A percentile compares a stretch with the other conserved stretches of the same genome.
These are phyloP conservation scores for Acanthosepion esculentum DNA, from an alignment of 2,888 invertebrate species.

Conservation along the genomic window DNA sequence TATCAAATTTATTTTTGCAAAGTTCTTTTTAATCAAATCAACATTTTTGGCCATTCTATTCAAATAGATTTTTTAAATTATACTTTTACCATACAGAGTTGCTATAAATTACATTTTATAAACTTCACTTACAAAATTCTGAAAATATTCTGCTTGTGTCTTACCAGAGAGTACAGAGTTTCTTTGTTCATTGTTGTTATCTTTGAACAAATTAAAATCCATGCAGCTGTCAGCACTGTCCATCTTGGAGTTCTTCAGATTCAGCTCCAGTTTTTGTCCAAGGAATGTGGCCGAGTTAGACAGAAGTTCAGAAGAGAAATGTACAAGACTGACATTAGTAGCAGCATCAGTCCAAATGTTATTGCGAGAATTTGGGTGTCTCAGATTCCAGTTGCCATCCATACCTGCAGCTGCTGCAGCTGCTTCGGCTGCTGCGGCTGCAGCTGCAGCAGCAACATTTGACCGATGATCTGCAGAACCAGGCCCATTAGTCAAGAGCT, in stretches of 20 bases:
- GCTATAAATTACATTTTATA: neutral
- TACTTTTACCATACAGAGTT: neutral
- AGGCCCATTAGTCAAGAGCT: slow-evolving; percentile 37
- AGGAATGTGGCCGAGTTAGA: slow-evolving; percentile 68
- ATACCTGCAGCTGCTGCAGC: slow-evolving; percentile 59
- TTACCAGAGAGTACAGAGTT: slow-evolving; percentile 36
- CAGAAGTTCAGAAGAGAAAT: slow-evolving; percentile 68
- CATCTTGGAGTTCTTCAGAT: slow-evolving; percentile 52
- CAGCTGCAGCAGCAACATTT: slow-evolving; percentile 43
- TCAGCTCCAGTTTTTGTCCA: slow-evolving; percentile 62
- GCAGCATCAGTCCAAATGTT: slow-evolving; percentile 53
- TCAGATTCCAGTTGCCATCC: slow-evolving; percentile 45
- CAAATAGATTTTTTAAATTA: neutral
- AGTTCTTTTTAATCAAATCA: neutral
- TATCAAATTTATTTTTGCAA: neutral
- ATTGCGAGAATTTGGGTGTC: slow-evolving; percentile 47
- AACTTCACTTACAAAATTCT: neutral
- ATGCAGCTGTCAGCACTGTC: slow-evolving; percentile 1
- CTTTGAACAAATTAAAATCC: slow-evolving; percentile 42
- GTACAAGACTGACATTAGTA: slow-evolving; percentile 61
- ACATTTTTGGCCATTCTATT: neutral
- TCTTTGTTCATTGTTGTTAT: slow-evolving; percentile 39
- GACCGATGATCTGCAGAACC: neutral
- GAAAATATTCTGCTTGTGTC: neutral
- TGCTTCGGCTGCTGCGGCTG: slow-evolving; percentile 47